Evolutionary conservation across 2,888 invertebrate genomes (phyloP).

Genomic region (Charanyca ferruginea): DNA sequence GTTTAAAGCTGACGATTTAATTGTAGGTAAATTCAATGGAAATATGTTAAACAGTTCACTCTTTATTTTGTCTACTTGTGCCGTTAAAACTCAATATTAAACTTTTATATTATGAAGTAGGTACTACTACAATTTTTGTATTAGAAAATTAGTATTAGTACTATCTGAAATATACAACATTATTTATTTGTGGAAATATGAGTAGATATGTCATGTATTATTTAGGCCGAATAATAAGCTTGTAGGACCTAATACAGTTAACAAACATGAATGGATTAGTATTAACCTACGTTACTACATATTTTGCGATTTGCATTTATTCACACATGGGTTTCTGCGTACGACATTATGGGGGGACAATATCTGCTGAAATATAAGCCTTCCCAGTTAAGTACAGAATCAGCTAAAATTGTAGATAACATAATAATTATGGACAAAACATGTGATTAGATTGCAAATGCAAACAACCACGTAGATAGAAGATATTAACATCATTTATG

Average conservation of each 20-base stretch:
- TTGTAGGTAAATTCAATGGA: not conserved
- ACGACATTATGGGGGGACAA: no score
- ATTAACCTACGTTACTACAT: no score
- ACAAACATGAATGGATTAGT: not conserved
- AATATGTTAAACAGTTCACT: not conserved
- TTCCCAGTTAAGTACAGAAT: not conserved
- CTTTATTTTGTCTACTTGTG: no score
- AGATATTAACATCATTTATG: constrained; percentile 39
- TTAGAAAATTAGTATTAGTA: no score
- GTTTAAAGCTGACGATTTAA: constrained; percentile 10
- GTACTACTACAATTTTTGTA: no score
- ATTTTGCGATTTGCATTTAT: not conserved
- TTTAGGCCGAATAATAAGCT: no score
- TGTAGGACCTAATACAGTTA: no score
- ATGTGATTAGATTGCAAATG: constrained; percentile 52
- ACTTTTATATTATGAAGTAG: no score
- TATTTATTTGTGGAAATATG: no score
- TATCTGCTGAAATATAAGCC: not conserved
- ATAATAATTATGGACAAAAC: constrained; percentile 23
- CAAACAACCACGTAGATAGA: constrained; percentile 45
- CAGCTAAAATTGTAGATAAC: constrained; percentile 28
- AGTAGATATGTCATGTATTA: no score
- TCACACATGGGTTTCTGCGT: no score
- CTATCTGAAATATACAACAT: no score
- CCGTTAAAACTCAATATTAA: not conserved